phyloP scores from a whole-genome alignment of 1,140 invertebrate species.

The Bathynomus jamesi region DNA sequence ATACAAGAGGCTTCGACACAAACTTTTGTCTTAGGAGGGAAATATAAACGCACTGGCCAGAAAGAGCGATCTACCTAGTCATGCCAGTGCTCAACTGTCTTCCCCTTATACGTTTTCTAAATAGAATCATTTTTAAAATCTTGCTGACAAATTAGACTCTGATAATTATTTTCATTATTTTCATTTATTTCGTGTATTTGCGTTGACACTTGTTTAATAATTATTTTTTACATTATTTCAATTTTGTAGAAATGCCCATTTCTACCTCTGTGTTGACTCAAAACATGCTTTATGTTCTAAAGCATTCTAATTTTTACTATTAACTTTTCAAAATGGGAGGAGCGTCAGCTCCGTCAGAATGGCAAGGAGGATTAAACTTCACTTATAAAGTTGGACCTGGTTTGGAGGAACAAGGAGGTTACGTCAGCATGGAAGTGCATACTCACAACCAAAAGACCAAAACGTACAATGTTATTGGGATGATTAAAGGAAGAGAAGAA shows the following conservation, averaged over 20 bases:
- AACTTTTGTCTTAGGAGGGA: too few relatives aligned
- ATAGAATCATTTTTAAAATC: too few relatives aligned
- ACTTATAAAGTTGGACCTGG: conserved; percentile 46
- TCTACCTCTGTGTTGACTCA: too few relatives aligned
- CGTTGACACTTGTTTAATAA: too few relatives aligned
- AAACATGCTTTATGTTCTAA: neutral
- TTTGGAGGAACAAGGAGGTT: conserved; percentile 37
- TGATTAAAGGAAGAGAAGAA: conserved; percentile 45
- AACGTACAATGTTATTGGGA: conserved; percentile 46
- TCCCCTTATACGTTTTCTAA: too few relatives aligned
- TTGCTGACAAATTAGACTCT: neutral
- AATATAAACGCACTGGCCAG: too few relatives aligned
- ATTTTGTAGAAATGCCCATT: too few relatives aligned
- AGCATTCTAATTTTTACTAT: neutral
- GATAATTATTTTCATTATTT: neutral
- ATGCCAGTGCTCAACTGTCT: too few relatives aligned
- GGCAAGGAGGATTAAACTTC: conserved; percentile 45
- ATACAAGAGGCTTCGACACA: too few relatives aligned
- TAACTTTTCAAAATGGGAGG: conserved; percentile 37
- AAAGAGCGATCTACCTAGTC: too few relatives aligned
- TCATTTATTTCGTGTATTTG: neutral
- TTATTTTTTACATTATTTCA: neutral
- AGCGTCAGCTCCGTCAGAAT: conserved; percentile 41
- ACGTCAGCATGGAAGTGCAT: conserved; percentile 36
- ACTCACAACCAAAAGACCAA: conserved; percentile 37